Evolutionary conservation across 53 echinoderm and acorn worm genomes (phyloP).

Genomic region (Crossaster papposus): DNA sequence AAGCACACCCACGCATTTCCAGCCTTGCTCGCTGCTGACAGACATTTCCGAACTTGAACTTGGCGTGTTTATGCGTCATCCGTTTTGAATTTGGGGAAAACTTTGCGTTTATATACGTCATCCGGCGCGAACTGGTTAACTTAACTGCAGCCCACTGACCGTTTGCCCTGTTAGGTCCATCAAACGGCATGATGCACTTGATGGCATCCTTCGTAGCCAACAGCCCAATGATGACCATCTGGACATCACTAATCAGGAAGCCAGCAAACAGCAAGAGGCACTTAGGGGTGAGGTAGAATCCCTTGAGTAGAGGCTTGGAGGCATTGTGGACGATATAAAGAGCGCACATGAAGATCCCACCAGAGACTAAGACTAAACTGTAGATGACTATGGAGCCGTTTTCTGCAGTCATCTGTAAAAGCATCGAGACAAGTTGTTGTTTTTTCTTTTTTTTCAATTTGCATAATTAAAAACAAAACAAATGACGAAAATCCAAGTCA

Average conservation of each 20-base stretch:
- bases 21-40: too few relatives aligned
- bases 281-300: constrained; percentile 76
- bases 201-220: constrained; percentile 64
- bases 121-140: too few relatives aligned
- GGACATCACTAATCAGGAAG: constrained; percentile 78
- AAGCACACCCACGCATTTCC: too few relatives aligned
- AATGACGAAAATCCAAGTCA: too few relatives aligned
- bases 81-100: too few relatives aligned
- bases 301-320: constrained; percentile 67
- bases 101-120: too few relatives aligned
- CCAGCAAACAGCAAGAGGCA: constrained; percentile 72
- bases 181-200: constrained; percentile 71
- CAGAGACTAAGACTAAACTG: constrained; percentile 69
- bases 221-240: constrained; percentile 73
- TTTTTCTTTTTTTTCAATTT: too few relatives aligned
- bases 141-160: constrained; percentile 58
- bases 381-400: constrained; percentile 85
- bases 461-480: too few relatives aligned
- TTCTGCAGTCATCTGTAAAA: constrained; percentile 57
- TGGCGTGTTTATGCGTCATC: too few relatives aligned
- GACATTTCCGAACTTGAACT: too few relatives aligned
- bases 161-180: constrained; percentile 73
- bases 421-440: not conserved
- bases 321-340: constrained; percentile 72
- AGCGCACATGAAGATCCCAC: constrained; percentile 65